These are phyloP conservation scores for Iguana delicatissima DNA, from an alignment of 2,797 vertebrate genomes.

Conservation along the genomic window DNA sequence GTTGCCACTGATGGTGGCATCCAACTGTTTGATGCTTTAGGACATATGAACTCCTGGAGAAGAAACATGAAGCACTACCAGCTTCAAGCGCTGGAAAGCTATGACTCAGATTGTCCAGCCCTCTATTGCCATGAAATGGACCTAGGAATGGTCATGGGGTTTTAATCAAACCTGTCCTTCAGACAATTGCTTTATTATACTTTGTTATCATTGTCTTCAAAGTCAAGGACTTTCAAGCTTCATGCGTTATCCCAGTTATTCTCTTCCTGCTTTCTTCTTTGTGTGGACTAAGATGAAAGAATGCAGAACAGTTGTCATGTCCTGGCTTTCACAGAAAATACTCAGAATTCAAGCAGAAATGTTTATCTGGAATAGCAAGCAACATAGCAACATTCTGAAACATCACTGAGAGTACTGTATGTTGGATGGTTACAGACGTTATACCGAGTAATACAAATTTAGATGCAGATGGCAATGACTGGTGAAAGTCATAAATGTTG, in stretches of 20 bases:
- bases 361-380: too few relatives aligned
- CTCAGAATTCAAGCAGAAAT: too few relatives aligned
- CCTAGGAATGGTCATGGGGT: background rate
- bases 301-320: too few relatives aligned
- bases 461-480: too few relatives aligned
- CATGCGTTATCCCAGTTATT: background rate
- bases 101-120: slow-evolving; percentile 12
- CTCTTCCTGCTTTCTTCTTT: background rate
- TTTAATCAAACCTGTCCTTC: slow-evolving; percentile 10
- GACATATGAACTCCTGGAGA: background rate
- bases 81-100: background rate
- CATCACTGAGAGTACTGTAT: too few relatives aligned
- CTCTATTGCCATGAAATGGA: background rate
- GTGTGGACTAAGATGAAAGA: too few relatives aligned
- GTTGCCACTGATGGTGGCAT: background rate
- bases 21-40: fast-evolving
- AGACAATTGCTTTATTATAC: background rate
- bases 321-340: too few relatives aligned
- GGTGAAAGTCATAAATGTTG: too few relatives aligned
- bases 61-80: background rate
- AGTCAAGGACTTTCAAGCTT: background rate
- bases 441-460: too few relatives aligned
- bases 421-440: too few relatives aligned
- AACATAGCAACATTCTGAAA: too few relatives aligned
- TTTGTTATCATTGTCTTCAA: background rate